These are phyloP conservation scores for Herminia tarsipennalis DNA, from an alignment of 2,888 invertebrate genomes.

Conservation along the genomic window DNA sequence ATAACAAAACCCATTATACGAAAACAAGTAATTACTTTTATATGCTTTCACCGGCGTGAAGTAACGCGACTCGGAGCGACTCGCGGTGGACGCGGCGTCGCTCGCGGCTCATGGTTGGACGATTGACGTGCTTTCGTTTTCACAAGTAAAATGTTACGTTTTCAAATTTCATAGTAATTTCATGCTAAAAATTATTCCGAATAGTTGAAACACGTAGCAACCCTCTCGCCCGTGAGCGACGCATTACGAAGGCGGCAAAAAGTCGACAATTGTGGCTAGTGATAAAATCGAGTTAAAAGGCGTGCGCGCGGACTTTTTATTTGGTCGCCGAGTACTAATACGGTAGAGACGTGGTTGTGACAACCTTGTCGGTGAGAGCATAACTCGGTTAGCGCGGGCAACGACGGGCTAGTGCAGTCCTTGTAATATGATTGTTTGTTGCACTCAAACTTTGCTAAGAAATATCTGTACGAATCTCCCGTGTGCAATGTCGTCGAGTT, in stretches of 20 bases:
- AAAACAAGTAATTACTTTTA: conserved; percentile 32
- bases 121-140: too few species aligned
- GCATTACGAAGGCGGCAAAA: neutral
- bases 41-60: conserved; percentile 5
- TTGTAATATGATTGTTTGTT: conserved; percentile 7
- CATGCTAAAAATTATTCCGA: neutral
- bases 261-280: conserved; percentile 1
- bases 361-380: conserved; percentile 4
- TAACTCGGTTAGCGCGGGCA: conserved; percentile 7
- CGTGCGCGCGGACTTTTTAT: conserved; percentile 4
- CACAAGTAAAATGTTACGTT: neutral
- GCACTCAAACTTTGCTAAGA: neutral
- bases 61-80: neutral
- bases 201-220: neutral
- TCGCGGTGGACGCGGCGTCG: neutral
- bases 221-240: neutral
- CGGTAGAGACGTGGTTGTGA: neutral
- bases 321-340: conserved; percentile 3
- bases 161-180: neutral
- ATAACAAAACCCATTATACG: conserved; percentile 27
- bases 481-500: neutral
- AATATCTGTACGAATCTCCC: neutral
- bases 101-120: too few species aligned
- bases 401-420: neutral
- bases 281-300: conserved; percentile 6